These are phyloP conservation scores for Sander vitreus DNA, from an alignment of 2,113 vertebrate species.

Conservation along the genomic window DNA sequence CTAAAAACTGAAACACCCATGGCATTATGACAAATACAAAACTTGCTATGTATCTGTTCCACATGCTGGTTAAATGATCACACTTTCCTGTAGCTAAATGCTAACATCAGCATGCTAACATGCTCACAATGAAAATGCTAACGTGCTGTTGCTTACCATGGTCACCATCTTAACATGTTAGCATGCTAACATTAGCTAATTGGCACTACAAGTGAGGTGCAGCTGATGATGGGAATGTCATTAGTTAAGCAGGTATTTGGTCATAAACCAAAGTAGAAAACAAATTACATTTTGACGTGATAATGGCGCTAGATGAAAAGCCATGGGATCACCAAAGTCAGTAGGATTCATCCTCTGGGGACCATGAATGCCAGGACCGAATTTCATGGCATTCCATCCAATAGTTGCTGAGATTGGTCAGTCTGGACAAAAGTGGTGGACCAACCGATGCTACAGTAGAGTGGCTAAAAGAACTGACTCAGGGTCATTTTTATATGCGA, in stretches of 20 bases:
- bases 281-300: background rate
- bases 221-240: background rate
- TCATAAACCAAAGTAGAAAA: background rate
- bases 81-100: slow-evolving; percentile 16
- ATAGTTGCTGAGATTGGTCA: no score
- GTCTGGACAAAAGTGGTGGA: no score
- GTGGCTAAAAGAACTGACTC: background rate
- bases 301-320: background rate
- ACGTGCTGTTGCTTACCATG: background rate
- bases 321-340: background rate
- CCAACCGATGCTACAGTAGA: no score
- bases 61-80: background rate
- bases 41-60: background rate
- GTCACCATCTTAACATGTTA: background rate
- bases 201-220: background rate
- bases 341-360: no score
- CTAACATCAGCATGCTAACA: background rate
- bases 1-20: slow-evolving; percentile 14
- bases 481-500: no score
- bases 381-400: background rate
- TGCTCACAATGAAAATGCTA: background rate
- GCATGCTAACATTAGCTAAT: background rate
- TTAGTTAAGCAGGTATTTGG: background rate
- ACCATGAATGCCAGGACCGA: background rate
- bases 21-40: slow-evolving; percentile 1